Conservation (phyloP, 2,113 vertebrate genomes). For the Oreochromis niloticus region DNA sequence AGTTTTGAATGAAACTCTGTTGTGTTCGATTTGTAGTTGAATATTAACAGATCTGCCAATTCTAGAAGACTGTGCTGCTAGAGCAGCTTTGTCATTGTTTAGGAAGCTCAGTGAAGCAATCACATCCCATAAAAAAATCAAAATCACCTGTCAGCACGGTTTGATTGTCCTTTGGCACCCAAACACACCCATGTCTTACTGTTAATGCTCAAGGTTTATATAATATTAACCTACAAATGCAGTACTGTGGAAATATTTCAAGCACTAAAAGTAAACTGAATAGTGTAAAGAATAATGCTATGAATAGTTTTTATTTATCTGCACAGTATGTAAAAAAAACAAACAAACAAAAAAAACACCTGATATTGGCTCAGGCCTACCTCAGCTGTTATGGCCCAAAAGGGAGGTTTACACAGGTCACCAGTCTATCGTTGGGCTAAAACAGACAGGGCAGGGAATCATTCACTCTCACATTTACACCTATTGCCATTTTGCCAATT, state of each 20-base stretch:
- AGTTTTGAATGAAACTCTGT: not conserved
- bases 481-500: not conserved
- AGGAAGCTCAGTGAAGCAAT: not conserved
- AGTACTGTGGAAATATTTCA: not conserved
- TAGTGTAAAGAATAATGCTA: not conserved
- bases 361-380: not conserved
- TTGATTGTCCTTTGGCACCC: not conserved
- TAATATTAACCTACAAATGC: not conserved
- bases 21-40: not conserved
- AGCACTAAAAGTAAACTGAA: not conserved
- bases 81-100: not conserved
- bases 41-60: not conserved
- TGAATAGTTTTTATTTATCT: not conserved
- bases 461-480: not conserved
- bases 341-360: not conserved
- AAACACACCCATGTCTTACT: not conserved
- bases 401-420: not conserved
- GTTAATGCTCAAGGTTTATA: not conserved
- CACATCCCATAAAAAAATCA: not conserved
- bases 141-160: fast-evolving
- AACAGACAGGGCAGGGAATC: not conserved
- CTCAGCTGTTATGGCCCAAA: not conserved
- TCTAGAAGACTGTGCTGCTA: not conserved
- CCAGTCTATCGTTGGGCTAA: not conserved
- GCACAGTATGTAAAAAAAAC: not conserved